A percentile compares a stretch with the other conserved stretches of the same genome.
These are phyloP conservation scores for Scolopax rusticola DNA, from an alignment of 2,797 vertebrate genomes.

Conservation along the genomic window DNA sequence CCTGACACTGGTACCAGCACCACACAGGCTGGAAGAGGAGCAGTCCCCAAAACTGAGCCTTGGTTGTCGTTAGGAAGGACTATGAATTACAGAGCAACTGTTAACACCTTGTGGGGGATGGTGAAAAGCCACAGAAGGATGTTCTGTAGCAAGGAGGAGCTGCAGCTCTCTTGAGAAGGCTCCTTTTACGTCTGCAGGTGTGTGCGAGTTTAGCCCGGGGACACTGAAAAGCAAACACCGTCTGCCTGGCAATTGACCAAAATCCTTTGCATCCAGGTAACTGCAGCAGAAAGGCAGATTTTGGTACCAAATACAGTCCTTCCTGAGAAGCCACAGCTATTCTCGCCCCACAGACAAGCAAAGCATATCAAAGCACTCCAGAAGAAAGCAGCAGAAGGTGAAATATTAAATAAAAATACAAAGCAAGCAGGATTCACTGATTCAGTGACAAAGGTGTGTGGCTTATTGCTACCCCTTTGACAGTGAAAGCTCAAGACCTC, in stretches of 20 bases:
- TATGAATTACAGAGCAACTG: neutral
- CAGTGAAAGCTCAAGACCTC: neutral
- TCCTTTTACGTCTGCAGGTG: neutral
- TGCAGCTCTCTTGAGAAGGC: neutral
- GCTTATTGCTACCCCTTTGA: neutral
- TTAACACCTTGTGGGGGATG: neutral
- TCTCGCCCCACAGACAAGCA: neutral
- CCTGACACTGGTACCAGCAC: neutral
- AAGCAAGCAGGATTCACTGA: neutral
- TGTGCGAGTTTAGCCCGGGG: neutral
- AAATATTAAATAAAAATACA: slow-evolving; percentile 15
- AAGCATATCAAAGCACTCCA: neutral
- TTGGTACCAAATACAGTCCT: neutral
- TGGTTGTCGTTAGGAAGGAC: neutral
- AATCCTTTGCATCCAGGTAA: neutral
- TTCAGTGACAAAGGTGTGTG: neutral
- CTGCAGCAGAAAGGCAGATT: neutral
- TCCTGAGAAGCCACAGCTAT: neutral
- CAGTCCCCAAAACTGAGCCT: neutral
- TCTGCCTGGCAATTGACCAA: neutral
- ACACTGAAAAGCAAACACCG: neutral
- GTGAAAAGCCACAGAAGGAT: neutral
- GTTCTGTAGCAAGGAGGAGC: neutral
- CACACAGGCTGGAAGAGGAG: neutral
- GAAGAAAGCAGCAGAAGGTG: neutral